A percentile compares a stretch with the other conserved stretches of the same genome.
Conservation (phyloP, 2,888 invertebrate species). For the Ischnus inquisitorius region DNA sequence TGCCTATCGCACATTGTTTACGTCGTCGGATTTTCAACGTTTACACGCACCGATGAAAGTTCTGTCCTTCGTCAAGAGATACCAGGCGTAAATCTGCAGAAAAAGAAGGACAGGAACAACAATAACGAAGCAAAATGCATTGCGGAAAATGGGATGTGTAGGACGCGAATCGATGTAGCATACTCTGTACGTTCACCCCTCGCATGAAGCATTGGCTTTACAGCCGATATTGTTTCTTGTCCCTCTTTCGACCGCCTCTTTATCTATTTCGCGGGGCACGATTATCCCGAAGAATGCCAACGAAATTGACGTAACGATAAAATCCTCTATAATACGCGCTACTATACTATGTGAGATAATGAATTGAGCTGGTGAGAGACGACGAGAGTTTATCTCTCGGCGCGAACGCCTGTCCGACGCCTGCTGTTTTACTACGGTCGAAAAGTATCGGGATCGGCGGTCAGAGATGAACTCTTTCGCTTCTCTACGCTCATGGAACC, state of each 20-base stretch:
- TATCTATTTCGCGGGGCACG: conserved; percentile 26
- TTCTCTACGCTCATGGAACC: neutral
- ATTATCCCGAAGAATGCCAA: conserved; percentile 57
- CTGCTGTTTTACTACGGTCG: conserved; percentile 37
- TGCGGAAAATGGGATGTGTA: conserved; percentile 9
- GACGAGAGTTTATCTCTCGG: conserved; percentile 60
- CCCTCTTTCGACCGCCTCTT: conserved; percentile 5
- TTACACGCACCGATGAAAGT: neutral
- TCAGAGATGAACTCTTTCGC: conserved; percentile 13
- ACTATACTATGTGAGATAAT: conserved; percentile 59
- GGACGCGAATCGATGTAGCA: neutral
- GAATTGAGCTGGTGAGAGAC: conserved; percentile 62
- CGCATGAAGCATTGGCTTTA: conserved; percentile 25
- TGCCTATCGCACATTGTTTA: conserved; percentile 54
- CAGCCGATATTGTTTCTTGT: conserved; percentile 22
- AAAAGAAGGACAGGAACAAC: neutral
- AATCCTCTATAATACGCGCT: conserved; percentile 51
- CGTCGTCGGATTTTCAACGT: conserved; percentile 21
- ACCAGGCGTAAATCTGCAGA: conserved; percentile 2
- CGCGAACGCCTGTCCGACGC: conserved; percentile 63
- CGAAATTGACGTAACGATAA: conserved; percentile 53
- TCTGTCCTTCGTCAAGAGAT: conserved; percentile 9
- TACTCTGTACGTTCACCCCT: neutral
- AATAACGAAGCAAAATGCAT: neutral
- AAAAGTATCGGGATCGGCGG: conserved; percentile 20